A percentile compares a stretch with the other conserved stretches of the same genome.
Conservation (phyloP, 2,113 vertebrate genomes). For the Epinephelus cyanopodus region DNA sequence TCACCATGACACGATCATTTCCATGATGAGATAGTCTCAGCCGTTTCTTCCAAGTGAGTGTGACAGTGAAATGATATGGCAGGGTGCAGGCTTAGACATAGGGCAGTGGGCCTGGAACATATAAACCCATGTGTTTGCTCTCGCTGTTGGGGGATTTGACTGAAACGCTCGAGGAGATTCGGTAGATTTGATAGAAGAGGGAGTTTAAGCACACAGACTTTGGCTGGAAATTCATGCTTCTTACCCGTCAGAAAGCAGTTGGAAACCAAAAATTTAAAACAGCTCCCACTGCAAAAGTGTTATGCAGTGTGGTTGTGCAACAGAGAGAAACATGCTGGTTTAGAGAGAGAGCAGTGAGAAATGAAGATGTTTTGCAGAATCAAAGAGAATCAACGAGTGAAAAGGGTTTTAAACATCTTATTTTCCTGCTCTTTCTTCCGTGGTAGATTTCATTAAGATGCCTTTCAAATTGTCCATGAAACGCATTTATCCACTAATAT, state of each 20-base stretch:
- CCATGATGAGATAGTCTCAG: not conserved
- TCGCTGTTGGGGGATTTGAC: conserved; percentile 39
- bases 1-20: not conserved
- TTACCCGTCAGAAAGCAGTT: not conserved
- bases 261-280: conserved; percentile 40
- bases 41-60: conserved; percentile 19
- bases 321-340: conserved; percentile 3
- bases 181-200: conserved; percentile 43
- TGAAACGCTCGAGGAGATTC: conserved; percentile 43
- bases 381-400: conserved; percentile 11
- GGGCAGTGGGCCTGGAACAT: conserved; percentile 24
- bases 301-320: conserved; percentile 21
- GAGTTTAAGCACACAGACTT: conserved; percentile 28
- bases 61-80: conserved; percentile 42
- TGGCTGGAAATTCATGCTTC: conserved; percentile 40
- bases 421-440: not conserved
- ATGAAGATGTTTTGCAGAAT: conserved; percentile 6
- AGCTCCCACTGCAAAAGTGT: conserved; percentile 24
- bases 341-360: not conserved
- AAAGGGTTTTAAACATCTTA: not conserved
- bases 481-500: not conserved
- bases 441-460: not conserved
- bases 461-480: conserved; percentile 13
- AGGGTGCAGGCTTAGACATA: conserved; percentile 7
- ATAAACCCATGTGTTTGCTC: conserved; percentile 53